phyloP scores from a whole-genome alignment of 2,797 vertebrate genomes.

The Sebastes cheni region DNA sequence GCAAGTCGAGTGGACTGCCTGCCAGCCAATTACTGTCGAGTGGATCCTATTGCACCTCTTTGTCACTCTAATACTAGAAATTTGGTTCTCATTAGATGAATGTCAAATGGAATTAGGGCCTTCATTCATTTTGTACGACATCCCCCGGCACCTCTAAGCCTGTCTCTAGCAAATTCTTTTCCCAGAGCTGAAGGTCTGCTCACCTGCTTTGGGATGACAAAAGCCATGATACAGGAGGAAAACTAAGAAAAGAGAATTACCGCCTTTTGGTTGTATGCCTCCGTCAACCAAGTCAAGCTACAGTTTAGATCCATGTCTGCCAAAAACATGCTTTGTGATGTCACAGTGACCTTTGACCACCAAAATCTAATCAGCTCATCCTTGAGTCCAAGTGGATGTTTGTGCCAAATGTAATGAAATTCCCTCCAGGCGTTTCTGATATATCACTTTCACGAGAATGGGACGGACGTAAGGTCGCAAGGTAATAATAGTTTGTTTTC shows the following conservation, averaged over 20 bases:
- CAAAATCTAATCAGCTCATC: background rate
- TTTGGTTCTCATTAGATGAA: constrained; percentile 77
- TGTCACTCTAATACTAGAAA: constrained; percentile 76
- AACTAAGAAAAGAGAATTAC: background rate
- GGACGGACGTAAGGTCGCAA: background rate
- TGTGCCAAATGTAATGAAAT: background rate
- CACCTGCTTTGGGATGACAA: constrained; percentile 30
- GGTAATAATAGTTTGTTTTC: no score
- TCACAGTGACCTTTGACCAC: background rate
- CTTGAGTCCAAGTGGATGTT: background rate
- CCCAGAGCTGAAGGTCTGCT: constrained; percentile 20
- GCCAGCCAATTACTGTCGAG: constrained; percentile 77
- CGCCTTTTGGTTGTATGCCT: background rate
- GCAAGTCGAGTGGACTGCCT: constrained; percentile 52
- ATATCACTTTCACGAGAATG: background rate
- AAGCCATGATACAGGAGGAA: background rate
- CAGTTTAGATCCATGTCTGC: background rate
- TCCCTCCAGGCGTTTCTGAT: background rate
- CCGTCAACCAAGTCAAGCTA: background rate
- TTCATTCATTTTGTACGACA: constrained; percentile 68
- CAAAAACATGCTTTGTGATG: background rate
- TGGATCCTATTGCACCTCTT: constrained; percentile 66
- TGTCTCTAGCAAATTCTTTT: constrained; percentile 31
- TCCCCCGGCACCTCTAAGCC: background rate
- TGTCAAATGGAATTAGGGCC: constrained; percentile 73